Evolutionary conservation across 2,113 vertebrate species (phyloP), one percentile per base, ranked within the genome.

Genomic region (Cavia porcellus): DNA sequence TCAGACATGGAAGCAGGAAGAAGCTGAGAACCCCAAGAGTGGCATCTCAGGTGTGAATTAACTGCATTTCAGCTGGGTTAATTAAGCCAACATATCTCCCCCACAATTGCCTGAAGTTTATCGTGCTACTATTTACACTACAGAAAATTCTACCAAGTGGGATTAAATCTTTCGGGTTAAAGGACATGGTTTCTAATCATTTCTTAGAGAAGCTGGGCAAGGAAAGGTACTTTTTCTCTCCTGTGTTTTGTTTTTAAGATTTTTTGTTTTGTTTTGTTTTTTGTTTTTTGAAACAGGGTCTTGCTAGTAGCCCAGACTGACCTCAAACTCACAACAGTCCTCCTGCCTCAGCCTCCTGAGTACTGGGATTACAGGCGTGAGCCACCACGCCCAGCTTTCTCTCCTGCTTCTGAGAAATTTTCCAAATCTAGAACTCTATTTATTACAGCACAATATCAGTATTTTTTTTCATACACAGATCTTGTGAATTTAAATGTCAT

Each of bases 11-110:
- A 84, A 92, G 85, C 68, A 92, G 14, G 87, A 88, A 92, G 38
- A 86, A 86, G 80, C 25, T 92, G 50, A 81, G 72, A 92, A 94
- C 90, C 90, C 6, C n/a, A 81, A 96, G 89, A n/a, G 86, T 25
- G 79, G 52, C 28, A n/a, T 57, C 20, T 52, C 19, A 94, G 86
- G 25, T 77, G 59, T 83, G n/a, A 83, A 62, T 77, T 89, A 96
- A 45, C 22, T 95, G 42, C 55, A 47, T 84, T 81, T 79, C 79
- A 92, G 7, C 47, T 94, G 32, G 68, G 59, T 92, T 92, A 28
- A 47, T 90, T 95, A 84, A 89, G 19, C 11, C 5, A 82, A 92
- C 57, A 82, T 62, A 62, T 57, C 11, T 85, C 89, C 72, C 59
- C n/a, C 22, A 24, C 72, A 14, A 22, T 24, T 93, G 52, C 42